phyloP scores from a whole-genome alignment of 1,140 invertebrate species.

The Drosophila repleta region DNA sequence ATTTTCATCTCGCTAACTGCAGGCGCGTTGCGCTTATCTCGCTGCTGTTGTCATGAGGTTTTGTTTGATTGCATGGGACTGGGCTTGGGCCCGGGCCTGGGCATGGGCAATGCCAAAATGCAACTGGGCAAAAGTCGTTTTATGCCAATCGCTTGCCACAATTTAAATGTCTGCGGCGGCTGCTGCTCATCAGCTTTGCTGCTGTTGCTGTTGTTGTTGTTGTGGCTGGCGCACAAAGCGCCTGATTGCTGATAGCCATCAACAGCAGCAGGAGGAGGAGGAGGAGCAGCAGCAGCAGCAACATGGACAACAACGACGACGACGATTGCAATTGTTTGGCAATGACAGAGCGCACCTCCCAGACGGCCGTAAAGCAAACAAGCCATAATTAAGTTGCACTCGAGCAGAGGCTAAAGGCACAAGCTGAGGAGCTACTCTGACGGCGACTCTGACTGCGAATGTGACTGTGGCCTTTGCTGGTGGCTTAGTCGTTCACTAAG shows the following conservation, averaged over 20 bases:
- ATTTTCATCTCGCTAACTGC: conserved; percentile 25
- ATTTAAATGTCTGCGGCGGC: conserved; percentile 55
- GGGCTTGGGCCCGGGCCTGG: too few species aligned
- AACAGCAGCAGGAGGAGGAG: conserved; percentile 35
- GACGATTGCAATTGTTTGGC: conserved; percentile 76
- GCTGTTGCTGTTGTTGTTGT: conserved; percentile 28
- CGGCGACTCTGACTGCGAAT: background rate
- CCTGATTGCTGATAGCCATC: conserved; percentile 81
- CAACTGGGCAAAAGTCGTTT: conserved; percentile 37
- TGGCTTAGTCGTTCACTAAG: conserved; percentile 75
- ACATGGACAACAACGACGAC: conserved; percentile 25
- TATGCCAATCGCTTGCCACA: conserved; percentile 37
- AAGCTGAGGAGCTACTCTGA: conserved; percentile 31
- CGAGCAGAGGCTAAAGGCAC: conserved; percentile 21
- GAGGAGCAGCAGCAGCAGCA: conserved; percentile 14
- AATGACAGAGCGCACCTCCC: conserved; percentile 81
- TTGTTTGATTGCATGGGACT: conserved; percentile 50
- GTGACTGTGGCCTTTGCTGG: conserved; percentile 2
- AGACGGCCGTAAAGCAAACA: conserved; percentile 73
- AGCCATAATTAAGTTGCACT: conserved; percentile 81
- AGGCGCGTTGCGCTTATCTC: conserved; percentile 44
- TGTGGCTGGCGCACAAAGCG: conserved; percentile 75
- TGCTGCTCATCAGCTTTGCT: conserved; percentile 45
- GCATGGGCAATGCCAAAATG: conserved; percentile 53
- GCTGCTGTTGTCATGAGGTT: conserved; percentile 53